Conservation (phyloP, 2,888 invertebrate species). For the Alitta virens region DNA sequence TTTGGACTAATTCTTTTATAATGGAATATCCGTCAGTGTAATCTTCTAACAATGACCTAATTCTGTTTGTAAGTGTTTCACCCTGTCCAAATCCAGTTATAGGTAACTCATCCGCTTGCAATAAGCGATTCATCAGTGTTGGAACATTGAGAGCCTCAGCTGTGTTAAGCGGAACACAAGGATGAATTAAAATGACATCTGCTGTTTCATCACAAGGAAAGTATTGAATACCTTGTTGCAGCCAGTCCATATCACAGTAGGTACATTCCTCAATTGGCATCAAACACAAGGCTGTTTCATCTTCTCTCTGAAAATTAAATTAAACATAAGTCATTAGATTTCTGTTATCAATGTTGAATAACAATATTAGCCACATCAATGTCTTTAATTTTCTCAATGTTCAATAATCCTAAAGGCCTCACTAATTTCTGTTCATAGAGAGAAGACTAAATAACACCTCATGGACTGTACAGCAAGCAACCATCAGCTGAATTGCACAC, state of each 20-base stretch:
- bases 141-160: slow-evolving; percentile 38
- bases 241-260: slow-evolving; percentile 35
- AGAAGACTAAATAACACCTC: no score
- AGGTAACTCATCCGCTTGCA: slow-evolving; percentile 32
- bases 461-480: no score
- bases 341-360: no score
- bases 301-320: no score
- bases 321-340: no score
- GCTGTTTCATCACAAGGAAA: slow-evolving; percentile 27
- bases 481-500: no score
- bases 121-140: slow-evolving; percentile 36
- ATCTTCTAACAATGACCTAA: slow-evolving; percentile 36
- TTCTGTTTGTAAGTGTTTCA: slow-evolving; percentile 39
- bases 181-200: slow-evolving; percentile 34
- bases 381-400: no score
- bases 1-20: slow-evolving; percentile 46
- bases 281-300: slow-evolving; percentile 17
- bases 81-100: slow-evolving; percentile 38
- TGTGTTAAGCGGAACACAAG: slow-evolving; percentile 30
- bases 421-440: no score
- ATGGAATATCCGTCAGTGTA: slow-evolving; percentile 46
- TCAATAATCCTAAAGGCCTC: no score
- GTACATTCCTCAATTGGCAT: slow-evolving; percentile 25
- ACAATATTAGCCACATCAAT: no score
- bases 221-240: slow-evolving; percentile 25